These are phyloP conservation scores for Dorcus hopei DNA, from an alignment of 2,888 invertebrate genomes.

Conservation along the genomic window DNA sequence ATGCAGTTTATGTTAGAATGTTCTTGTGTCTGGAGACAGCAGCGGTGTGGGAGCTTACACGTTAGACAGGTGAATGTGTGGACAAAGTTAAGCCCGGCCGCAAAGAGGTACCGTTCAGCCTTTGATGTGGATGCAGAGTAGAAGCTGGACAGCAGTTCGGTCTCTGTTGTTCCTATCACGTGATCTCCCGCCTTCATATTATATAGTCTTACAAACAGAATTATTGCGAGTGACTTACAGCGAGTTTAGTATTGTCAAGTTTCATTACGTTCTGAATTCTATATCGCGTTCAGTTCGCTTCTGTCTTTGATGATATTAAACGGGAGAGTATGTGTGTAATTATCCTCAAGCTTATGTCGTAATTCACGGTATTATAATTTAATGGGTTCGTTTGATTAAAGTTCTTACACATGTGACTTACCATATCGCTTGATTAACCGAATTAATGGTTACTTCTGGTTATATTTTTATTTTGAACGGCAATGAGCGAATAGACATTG, in stretches of 20 bases:
- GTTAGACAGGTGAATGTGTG: conserved; percentile 19
- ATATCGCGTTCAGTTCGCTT: conserved; percentile 27
- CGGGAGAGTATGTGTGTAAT: conserved; percentile 2
- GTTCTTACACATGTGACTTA: too few relatives aligned
- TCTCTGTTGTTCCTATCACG: conserved; percentile 1
- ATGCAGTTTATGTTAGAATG: conserved; percentile 15
- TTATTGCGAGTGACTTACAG: conserved; percentile 46
- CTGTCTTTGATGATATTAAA: conserved; percentile 30
- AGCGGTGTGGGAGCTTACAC: conserved; percentile 9
- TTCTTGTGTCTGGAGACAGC: conserved; percentile 17
- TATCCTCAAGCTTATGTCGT: neutral
- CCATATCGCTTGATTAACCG: too few relatives aligned
- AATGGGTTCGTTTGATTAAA: neutral
- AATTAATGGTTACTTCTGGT: too few relatives aligned
- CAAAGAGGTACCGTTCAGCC: conserved; percentile 14
- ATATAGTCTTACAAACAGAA: conserved; percentile 45
- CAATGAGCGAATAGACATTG: too few relatives aligned
- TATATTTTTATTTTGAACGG: too few relatives aligned
- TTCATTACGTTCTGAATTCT: conserved; percentile 26
- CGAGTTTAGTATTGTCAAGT: conserved; percentile 30
- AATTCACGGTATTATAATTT: neutral
- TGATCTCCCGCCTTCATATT: conserved; percentile 11
- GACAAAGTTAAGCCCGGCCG: conserved; percentile 19
- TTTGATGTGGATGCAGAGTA: conserved; percentile 19
- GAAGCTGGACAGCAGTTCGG: conserved; percentile 17